Evolutionary conservation across 2,797 vertebrate species (phyloP).

Genomic region (Hypotaenidia okinawae): DNA sequence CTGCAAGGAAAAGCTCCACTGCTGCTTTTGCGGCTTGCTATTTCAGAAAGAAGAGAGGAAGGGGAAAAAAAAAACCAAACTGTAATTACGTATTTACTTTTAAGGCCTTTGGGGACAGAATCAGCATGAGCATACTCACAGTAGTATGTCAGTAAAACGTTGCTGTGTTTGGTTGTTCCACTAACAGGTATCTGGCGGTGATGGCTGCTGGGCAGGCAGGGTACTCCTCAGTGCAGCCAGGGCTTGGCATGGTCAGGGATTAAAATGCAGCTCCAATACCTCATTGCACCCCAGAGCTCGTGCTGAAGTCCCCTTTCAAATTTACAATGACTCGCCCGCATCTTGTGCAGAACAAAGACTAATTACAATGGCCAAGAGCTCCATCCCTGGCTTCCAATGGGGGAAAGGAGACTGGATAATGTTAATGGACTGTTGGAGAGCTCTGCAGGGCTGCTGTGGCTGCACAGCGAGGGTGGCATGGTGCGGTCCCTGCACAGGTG

Average conservation of each 20-base stretch:
- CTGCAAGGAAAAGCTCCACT: background rate
- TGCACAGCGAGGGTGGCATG: background rate
- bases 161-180: background rate
- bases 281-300: background rate
- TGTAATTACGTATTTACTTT: constrained; percentile 41
- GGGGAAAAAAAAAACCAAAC: background rate
- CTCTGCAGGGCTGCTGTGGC: background rate
- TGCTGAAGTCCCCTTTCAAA: background rate
- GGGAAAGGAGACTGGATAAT: background rate
- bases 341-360: background rate
- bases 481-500: background rate
- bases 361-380: background rate
- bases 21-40: background rate
- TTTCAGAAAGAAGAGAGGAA: background rate
- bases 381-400: background rate
- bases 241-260: too few relatives aligned
- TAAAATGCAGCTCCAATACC: background rate
- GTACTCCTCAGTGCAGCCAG: background rate
- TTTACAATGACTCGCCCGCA: background rate
- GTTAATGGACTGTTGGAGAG: background rate
- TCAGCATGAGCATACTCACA: constrained; percentile 10
- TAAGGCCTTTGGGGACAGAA: background rate
- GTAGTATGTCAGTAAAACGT: background rate
- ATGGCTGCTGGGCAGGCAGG: background rate
- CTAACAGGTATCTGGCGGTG: background rate